Base-by-base conservation (phyloP, 2,888 invertebrate genomes). In the Thereva nobilitata region DNA sequence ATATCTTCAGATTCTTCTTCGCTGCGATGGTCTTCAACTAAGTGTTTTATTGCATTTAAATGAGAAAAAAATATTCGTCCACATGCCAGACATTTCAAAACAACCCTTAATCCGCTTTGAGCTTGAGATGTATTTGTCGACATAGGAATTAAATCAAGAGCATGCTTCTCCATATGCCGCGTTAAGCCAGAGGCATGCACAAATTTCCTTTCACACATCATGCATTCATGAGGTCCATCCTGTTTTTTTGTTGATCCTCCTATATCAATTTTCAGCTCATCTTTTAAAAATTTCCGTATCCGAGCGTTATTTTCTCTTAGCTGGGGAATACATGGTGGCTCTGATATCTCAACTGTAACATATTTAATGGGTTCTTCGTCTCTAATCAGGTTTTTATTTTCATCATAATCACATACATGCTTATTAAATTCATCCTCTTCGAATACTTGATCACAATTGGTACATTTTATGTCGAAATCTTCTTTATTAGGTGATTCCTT, bases 131-230 rank as follows among this genome's bases (percentile, higher is more conserved):
- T 38, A 12, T 68, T 65, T 12, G 67, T 63, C 0, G 72, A 65
- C 1, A 73, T 72, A 0, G 80, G 78, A 50, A 79, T 77, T 4
- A 77, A 68, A 63, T 81, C 80, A 44, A 79, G 65, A 0, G 79
- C 76, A 70, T 81, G 81, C 49, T 79, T 80, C 64, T 80, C 81
- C 79, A 80, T 79, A 70, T 81, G 81, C 5, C 81, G 77, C 37
- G 74, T 71, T 12, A 81, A 61, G 0, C 81, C 80, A 0, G 81
- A 79, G 9, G 77, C 76, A 69, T 81, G 80, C 0, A 81, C 81
- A 71, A 81, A 81, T 68, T 79, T 79, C 1, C 81, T 76, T 40
- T 79, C 78, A 49, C 81, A 81, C 44, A 80, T 73, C 5, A 72
- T 76, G 65, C 81, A 81, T 70, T 80, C 79, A 70, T 79, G 76